A percentile compares a stretch with the other conserved stretches of the same genome.
Conservation (phyloP, 2,888 invertebrate genomes). For the Coremacera marginata region DNA sequence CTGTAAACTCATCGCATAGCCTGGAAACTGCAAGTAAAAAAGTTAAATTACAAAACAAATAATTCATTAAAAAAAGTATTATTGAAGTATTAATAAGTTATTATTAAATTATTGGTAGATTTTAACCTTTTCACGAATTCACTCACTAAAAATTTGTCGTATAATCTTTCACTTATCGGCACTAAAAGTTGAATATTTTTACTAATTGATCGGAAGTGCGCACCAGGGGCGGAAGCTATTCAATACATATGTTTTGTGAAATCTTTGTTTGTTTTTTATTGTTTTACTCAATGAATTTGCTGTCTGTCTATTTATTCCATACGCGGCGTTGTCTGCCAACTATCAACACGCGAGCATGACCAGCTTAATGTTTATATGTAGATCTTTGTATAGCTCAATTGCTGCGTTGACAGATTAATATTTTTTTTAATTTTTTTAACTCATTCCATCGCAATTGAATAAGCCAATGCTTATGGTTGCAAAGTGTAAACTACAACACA, state of each 20-base stretch:
- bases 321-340: background rate
- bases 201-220: too few species aligned
- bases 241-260: background rate
- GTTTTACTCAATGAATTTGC: background rate
- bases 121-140: too few species aligned
- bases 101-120: background rate
- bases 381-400: background rate
- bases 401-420: background rate
- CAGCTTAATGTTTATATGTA: background rate
- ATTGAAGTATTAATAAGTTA: too few species aligned
- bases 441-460: background rate
- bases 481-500: slow-evolving; percentile 5
- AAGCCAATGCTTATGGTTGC: slow-evolving; percentile 7
- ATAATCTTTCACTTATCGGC: too few species aligned
- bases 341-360: slow-evolving; percentile 14
- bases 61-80: background rate
- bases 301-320: background rate
- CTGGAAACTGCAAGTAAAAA: background rate
- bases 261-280: background rate
- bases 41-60: background rate
- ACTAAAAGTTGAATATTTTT: too few species aligned
- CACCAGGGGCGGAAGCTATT: too few species aligned
- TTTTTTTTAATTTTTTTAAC: background rate
- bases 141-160: too few species aligned
- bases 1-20: slow-evolving; percentile 77